A percentile compares a stretch with the other conserved stretches of the same genome.
These are phyloP conservation scores for Brachymystax lenok DNA, from an alignment of 2,797 vertebrate species.

Conservation along the genomic window DNA sequence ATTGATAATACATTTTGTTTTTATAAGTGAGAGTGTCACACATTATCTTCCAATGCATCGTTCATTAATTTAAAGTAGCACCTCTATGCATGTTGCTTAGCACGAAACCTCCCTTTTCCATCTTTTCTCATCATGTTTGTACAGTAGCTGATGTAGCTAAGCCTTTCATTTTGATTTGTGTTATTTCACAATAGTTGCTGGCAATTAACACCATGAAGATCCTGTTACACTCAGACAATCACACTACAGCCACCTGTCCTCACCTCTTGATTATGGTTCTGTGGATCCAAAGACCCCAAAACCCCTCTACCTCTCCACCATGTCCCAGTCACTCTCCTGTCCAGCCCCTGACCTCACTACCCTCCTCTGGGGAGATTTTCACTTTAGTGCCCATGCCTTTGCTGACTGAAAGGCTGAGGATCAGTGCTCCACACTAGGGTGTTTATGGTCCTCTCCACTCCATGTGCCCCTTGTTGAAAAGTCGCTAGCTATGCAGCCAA, in stretches of 20 bases:
- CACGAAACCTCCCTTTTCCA: background rate
- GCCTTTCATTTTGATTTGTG: background rate
- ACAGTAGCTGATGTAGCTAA: background rate
- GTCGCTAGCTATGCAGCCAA: conserved; percentile 16
- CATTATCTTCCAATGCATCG: background rate
- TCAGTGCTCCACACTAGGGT: conserved; percentile 45
- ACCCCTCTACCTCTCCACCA: background rate
- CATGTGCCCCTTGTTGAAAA: conserved; percentile 27
- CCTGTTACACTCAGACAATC: too few relatives aligned
- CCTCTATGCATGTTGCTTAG: background rate
- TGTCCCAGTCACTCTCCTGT: background rate
- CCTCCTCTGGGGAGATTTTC: conserved; percentile 21
- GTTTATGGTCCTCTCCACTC: conserved; percentile 54
- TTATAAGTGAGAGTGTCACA: background rate
- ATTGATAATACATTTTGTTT: background rate
- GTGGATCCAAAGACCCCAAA: background rate
- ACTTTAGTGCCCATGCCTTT: conserved; percentile 30
- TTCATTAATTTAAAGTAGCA: background rate
- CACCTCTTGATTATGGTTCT: background rate
- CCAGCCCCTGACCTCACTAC: conserved; percentile 14
- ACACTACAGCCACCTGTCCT: background rate
- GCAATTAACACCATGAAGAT: background rate
- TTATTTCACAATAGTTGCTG: too few relatives aligned
- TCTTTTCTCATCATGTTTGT: background rate
- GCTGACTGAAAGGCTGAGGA: conserved; percentile 57